These are phyloP conservation scores for cattle (Bos taurus) DNA, from an alignment of 2,113 vertebrate species.

Conservation along the genomic window DNA sequence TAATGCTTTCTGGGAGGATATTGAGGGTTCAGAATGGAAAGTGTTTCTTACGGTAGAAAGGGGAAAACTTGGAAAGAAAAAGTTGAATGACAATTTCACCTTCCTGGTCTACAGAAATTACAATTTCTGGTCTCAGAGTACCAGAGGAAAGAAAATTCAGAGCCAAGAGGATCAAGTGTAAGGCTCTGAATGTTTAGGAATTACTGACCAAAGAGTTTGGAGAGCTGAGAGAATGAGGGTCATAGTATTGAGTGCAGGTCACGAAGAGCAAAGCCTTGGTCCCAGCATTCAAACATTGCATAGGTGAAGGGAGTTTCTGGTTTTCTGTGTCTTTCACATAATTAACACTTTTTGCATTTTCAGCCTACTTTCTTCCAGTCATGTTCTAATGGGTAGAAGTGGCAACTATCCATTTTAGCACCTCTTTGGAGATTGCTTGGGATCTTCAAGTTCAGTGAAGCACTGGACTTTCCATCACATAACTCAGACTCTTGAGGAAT, in stretches of 20 bases:
- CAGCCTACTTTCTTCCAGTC: not conserved
- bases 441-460: not conserved
- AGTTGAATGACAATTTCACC: not conserved
- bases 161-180: not conserved
- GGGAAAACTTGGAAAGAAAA: not conserved
- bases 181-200: not conserved
- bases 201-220: not conserved
- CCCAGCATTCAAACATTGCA: not conserved
- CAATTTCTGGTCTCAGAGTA: not conserved
- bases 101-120: not conserved
- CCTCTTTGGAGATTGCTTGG: not conserved
- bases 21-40: not conserved
- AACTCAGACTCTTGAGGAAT: not conserved
- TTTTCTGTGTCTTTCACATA: not conserved
- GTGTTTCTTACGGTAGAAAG: not conserved
- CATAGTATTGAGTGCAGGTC: fast-evolving
- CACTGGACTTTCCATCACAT: not conserved
- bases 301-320: not conserved
- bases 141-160: not conserved
- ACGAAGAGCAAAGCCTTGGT: fast-evolving
- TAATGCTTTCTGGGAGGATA: not conserved
- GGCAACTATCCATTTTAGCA: not conserved
- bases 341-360: not conserved
- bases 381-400: not conserved
- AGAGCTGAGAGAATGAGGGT: not conserved